phyloP scores from a whole-genome alignment of 2,888 invertebrate genomes.

The Drosophila cognata region DNA sequence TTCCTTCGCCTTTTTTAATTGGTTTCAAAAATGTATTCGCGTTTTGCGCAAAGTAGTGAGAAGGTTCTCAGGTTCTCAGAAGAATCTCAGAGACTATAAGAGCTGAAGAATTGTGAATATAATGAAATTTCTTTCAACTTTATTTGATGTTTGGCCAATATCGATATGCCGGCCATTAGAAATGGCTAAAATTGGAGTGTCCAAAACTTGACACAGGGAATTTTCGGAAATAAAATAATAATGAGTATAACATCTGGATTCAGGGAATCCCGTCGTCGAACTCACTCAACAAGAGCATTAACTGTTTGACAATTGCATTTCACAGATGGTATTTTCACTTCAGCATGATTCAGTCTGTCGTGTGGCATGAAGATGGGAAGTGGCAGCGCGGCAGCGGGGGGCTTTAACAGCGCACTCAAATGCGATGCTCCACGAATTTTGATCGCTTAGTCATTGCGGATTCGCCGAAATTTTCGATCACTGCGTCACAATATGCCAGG shows the following conservation, averaged over 20 bases:
- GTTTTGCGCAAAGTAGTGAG: too few relatives aligned
- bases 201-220: background rate
- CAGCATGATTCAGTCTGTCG: conserved; percentile 37
- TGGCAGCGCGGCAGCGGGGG: background rate
- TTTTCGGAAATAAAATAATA: background rate
- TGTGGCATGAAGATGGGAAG: background rate
- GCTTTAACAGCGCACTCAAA: background rate
- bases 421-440: conserved; percentile 37
- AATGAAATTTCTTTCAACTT: background rate
- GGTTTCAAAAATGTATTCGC: too few relatives aligned
- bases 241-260: background rate
- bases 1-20: too few relatives aligned
- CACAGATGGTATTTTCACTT: conserved; percentile 37
- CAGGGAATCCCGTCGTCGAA: too few relatives aligned
- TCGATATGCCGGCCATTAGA: too few relatives aligned
- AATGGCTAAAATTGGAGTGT: too few relatives aligned
- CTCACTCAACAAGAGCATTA: background rate
- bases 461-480: conserved; percentile 32
- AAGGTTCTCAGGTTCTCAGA: too few relatives aligned
- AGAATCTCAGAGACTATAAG: background rate
- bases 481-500: conserved; percentile 25
- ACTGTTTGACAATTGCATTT: conserved; percentile 16
- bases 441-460: conserved; percentile 46
- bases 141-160: too few relatives aligned
- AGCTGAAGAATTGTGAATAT: background rate